Base-by-base conservation (phyloP, 2,888 invertebrate genomes). In the Tachina lurida region DNA sequence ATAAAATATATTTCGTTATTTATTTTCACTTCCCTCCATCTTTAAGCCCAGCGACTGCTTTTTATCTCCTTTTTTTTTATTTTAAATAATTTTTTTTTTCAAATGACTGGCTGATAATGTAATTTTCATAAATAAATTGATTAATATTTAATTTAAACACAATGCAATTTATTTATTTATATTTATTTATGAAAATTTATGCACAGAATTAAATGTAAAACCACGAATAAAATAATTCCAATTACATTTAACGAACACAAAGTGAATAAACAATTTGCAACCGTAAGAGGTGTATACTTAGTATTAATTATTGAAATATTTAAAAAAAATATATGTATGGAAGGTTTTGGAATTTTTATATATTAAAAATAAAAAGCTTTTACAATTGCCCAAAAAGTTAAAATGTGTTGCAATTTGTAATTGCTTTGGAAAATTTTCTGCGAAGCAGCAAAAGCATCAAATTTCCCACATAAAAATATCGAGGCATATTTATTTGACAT, bases 121-220 rank as follows among this genome's bases (percentile, higher is more conserved):
- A 49, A 52, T 68, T 68, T 68, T 39, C 52, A 17, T 41, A 47
- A 58, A 68, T 49, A 60, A 62, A 68, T 78, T 52, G 15, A 52
- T 62, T 62, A 70, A 68, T 78, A 52, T 52, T 63, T n/a, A 56
- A 22, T 65, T 41, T 70, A 67, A 76, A 41, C 15, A 60, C 49
- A 68, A 77, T 60, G 19, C 47, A 70, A 62, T 78, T 65, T 56
- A 2, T 65, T 15, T 41, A 60, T 31, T 31, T 31, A 4, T 31
- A 31, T 31, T 31, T 31, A 31, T 31, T 31, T 31, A 7, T 31
- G 52, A 74, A 62, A 74, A 63, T 49, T 63, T 39, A 52, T 74
- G 39, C 19, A 22, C 10, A 41, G 62, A 43, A 63, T 74, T 74
- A 54, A 43, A 43, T 70, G 19, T 62, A 39, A 63, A 74, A 74